Evolutionary conservation across 2,113 vertebrate genomes (phyloP), one percentile per base, ranked within the genome.

Genomic region (Menidia beryllina): DNA sequence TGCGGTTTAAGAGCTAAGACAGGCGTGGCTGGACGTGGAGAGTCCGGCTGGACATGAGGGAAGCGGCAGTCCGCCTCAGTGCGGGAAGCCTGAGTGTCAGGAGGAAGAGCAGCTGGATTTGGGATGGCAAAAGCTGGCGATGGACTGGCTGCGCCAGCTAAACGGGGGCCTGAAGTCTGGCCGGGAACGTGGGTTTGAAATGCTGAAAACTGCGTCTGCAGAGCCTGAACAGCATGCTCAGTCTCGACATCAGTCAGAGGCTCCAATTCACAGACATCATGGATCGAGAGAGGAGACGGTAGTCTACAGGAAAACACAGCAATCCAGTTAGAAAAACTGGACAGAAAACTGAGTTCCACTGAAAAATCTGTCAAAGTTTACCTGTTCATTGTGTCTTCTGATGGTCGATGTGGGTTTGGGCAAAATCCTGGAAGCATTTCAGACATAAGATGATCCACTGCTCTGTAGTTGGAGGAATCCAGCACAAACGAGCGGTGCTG

Each of bases 401-500:
- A 20, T n/a, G 67, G 64, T 14, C 50, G 41, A 59, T 73, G 38
- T 9, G 82, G 51, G 19, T n/a, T 6, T 15, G 84, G 81, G 24
- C 82, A 9, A 3, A 94, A 92, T 69, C 43, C 70, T 3, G 51
- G 83, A 72, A 76, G 21, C 89, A 96, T 94, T 79, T 90, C 88
- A 1, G 79, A 25, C 3, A 95, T 89, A 59, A 97, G 80, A 2
- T 10, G 30, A 58, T 96, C 95, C 19, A 96, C 83, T 1, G 75
- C 69, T 2, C 47, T 19, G 1, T 95, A 96, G 10, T 86, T 93
- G 0, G 56, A 91, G 39, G 39, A 23, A 9, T 96, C 91, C 69
- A 48, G 75, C 0, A 91, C 94, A 78, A 96, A 97, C 2, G 0
- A 8, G 49, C 64, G 90, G 75, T 96, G 96, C 86, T 75, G 90